These are phyloP conservation scores for Leptobrachium leishanense DNA, from an alignment of 2,113 vertebrate species.

Conservation along the genomic window DNA sequence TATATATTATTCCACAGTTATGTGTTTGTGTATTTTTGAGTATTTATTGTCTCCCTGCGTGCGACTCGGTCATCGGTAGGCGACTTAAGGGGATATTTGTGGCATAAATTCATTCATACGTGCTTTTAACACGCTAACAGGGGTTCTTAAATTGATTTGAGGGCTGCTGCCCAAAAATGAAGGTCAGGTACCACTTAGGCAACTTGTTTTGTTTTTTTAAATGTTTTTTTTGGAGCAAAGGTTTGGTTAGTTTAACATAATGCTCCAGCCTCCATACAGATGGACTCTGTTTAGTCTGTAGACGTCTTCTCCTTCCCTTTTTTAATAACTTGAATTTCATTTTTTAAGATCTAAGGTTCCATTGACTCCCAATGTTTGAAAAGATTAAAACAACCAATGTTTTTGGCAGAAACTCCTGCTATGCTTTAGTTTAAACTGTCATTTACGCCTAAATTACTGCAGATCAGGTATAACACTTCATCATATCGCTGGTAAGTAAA, in stretches of 20 bases:
- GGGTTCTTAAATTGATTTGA: slow-evolving; percentile 43
- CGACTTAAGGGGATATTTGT: neutral
- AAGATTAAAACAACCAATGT: slow-evolving; percentile 27
- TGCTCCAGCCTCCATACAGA: slow-evolving; percentile 16
- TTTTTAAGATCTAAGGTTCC: neutral
- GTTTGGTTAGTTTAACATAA: slow-evolving; percentile 18
- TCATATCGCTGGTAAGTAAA: neutral
- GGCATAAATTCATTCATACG: slow-evolving; percentile 7
- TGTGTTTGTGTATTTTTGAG: too few relatives aligned
- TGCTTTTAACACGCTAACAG: neutral
- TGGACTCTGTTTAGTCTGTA: slow-evolving; percentile 15
- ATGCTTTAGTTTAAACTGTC: slow-evolving; percentile 9
- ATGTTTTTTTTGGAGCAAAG: slow-evolving; percentile 28
- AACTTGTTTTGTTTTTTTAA: slow-evolving; percentile 34
- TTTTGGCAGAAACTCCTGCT: slow-evolving; percentile 16
- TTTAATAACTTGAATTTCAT: slow-evolving; percentile 14
- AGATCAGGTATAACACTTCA: slow-evolving; percentile 5
- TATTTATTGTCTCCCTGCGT: too few relatives aligned
- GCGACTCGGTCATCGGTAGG: too few relatives aligned
- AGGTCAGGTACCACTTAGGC: slow-evolving; percentile 43
- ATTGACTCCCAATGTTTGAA: neutral
- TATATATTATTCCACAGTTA: too few relatives aligned
- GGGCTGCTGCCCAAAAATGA: slow-evolving; percentile 37
- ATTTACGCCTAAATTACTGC: slow-evolving; percentile 5
- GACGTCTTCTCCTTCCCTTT: slow-evolving; percentile 9